Conservation (phyloP, 1,140 invertebrate species). For the Hyphantria cunea region DNA sequence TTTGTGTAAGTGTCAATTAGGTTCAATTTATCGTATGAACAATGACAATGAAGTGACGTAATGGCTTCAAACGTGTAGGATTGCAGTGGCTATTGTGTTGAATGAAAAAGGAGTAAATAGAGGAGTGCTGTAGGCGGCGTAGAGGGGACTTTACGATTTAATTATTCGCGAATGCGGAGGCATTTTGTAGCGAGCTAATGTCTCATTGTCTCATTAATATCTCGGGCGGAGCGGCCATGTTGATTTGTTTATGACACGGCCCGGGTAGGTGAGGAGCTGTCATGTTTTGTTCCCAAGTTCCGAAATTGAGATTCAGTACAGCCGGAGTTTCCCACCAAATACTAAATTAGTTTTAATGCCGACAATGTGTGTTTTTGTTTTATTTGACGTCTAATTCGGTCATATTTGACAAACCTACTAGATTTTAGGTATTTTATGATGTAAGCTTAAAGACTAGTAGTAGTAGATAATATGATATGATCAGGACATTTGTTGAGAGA, state of each 20-base stretch:
- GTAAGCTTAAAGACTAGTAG: too few relatives aligned
- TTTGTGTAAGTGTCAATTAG: slow-evolving; percentile 34
- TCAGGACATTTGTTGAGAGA: too few relatives aligned
- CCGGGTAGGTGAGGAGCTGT: slow-evolving; percentile 57
- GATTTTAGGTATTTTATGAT: too few relatives aligned
- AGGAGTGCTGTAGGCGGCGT: slow-evolving; percentile 71
- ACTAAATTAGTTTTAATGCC: slow-evolving; percentile 25
- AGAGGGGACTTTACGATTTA: slow-evolving; percentile 81
- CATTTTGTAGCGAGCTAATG: slow-evolving; percentile 81
- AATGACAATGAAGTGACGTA: slow-evolving; percentile 48
- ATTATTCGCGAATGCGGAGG: slow-evolving; percentile 81
- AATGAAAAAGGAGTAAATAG: slow-evolving; percentile 82
- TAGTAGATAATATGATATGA: too few relatives aligned
- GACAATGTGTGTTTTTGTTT: slow-evolving; percentile 12
- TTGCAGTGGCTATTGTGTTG: slow-evolving; percentile 79
- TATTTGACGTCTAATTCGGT: too few relatives aligned
- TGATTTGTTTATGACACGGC: slow-evolving; percentile 79
- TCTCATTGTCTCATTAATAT: slow-evolving; percentile 82
- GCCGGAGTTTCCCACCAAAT: slow-evolving; percentile 3
- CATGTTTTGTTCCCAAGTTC: slow-evolving; percentile 44
- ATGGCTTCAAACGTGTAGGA: slow-evolving; percentile 48
- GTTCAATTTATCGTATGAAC: slow-evolving; percentile 32
- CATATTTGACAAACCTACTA: too few relatives aligned
- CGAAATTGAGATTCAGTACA: slow-evolving; percentile 49
- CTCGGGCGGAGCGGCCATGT: slow-evolving; percentile 71